Base-by-base conservation (phyloP, 1,140 invertebrate species). In the Antheraea mylitta region DNA sequence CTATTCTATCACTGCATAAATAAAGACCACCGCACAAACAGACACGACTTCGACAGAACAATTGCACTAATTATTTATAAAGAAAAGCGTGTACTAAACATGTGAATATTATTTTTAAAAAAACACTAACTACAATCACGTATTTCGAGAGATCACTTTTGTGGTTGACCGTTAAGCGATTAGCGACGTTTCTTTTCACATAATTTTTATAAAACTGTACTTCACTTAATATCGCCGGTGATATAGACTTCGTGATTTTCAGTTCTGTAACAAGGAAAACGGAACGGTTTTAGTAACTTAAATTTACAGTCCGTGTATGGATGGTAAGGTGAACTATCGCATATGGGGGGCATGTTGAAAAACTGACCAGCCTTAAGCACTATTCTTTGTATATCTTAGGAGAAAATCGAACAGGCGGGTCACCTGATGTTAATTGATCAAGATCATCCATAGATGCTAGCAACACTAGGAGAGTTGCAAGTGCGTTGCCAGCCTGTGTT, bases 141-240 rank as follows among this genome's bases (percentile, higher is more conserved):
- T 16, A 53, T 53, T 53, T 53, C 45, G 45, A 79, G 82, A 85
- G 81, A 88, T 87, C 82, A 89, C 82, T 84, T 42, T 30, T 30
- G 79, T 76, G 58, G 36, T 58, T 36, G 13, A 53, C 45, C 45
- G 11, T 53, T 53, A 53, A 9, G 45, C 45, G 45, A 53, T n/a
- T 13, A 19, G 42, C 58, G 68, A 22, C 64, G 68, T 58, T 76
- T 75, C 77, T 83, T 81, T 85, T 83, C 84, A 87, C 86, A 85
- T 88, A 82, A 82, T 83, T 87, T 82, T 62, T 68, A 67, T 53
- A 53, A 13, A 53, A 70, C 61, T 64, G 18, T 62, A 36, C 74
- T 72, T 69, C 70, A 76, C 74, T 38, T 64, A 67, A 70, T 75
- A 73, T 53, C 45, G 45, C 45, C 45, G 45, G 45, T 53, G 7